Evolutionary conservation across 2,888 invertebrate genomes (phyloP), one percentile per base, ranked within the genome.

Genomic region (Scrobipalpa costella): DNA sequence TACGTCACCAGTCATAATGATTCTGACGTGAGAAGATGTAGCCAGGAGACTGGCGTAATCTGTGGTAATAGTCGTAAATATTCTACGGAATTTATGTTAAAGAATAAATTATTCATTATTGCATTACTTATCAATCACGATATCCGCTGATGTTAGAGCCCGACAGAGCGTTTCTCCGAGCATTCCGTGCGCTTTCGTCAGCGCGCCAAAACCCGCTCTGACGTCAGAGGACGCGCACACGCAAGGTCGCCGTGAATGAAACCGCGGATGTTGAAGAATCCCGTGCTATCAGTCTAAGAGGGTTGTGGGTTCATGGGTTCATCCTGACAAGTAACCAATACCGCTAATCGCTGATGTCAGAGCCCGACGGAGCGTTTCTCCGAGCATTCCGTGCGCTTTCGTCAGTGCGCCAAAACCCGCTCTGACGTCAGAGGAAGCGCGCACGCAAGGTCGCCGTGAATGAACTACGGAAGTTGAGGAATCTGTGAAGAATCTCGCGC

Each of bases 211-310:
- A 57, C n/a, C n/a, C 11, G 33, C 6, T 11, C 19, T 58, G 34
- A 63, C 63, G 63, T 60, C 50, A 61, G 52, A 50, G 61, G 61
- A 61, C 52, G 36, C 36, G 36, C 11, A 19, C 11, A n/a, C 52
- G 36, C 61, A 61, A 61, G 61, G 61, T 19, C 61, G 52, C 19
- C 34, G 58, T 64, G 62, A 64, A 64, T 64, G 64, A 62, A 64
- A 57, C 57, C 19, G 19, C 63, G 63, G 60, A 13, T 44, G 44
- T 27, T 27, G n/a, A n/a, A n/a, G n/a, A n/a, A n/a, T n/a, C n/a
- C n/a, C n/a, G n/a, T n/a, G n/a, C n/a, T n/a, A n/a, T n/a, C n/a
- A n/a, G n/a, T n/a, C n/a, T n/a, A n/a, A n/a, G n/a, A n/a, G n/a
- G n/a, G n/a, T n/a, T n/a, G n/a, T n/a, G n/a, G n/a, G n/a, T n/a